phyloP scores from a whole-genome alignment of 1,140 invertebrate genomes.

The Venturia canescens region DNA sequence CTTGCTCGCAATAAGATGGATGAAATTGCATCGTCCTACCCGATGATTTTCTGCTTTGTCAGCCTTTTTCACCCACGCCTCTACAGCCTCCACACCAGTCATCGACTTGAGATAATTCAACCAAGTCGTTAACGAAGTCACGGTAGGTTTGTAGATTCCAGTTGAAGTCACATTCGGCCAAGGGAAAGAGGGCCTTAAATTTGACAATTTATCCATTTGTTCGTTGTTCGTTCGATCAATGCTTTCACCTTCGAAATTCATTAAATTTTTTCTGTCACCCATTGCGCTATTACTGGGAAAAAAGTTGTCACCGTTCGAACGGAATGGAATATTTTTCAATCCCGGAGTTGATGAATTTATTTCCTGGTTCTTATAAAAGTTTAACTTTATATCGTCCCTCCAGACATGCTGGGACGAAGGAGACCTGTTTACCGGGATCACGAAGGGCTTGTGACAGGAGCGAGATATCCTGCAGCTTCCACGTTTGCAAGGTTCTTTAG shows the following conservation, averaged over 20 bases:
- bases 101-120: conserved; percentile 54
- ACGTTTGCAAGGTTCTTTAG: conserved; percentile 50
- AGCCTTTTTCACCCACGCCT: conserved; percentile 56
- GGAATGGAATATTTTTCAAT: not conserved
- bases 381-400: conserved; percentile 33
- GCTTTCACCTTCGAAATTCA: not conserved
- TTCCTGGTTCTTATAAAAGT: conserved; percentile 30
- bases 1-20: not conserved
- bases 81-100: conserved; percentile 52
- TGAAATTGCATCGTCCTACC: conserved; percentile 26
- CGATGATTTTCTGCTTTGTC: conserved; percentile 30
- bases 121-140: conserved; percentile 50
- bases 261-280: not conserved
- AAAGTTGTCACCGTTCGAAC: not conserved
- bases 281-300: not conserved
- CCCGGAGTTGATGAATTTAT: not conserved
- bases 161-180: conserved; percentile 11
- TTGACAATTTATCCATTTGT: conserved; percentile 22
- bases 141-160: conserved; percentile 17
- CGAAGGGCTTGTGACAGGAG: conserved; percentile 52
- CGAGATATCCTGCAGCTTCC: conserved; percentile 58
- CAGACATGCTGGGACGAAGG: not conserved
- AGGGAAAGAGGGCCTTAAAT: not conserved
- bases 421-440: conserved; percentile 11
- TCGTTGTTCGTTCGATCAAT: conserved; percentile 19